Conservation (phyloP, 2,113 vertebrate species). For the Myocastor coypus region DNA sequence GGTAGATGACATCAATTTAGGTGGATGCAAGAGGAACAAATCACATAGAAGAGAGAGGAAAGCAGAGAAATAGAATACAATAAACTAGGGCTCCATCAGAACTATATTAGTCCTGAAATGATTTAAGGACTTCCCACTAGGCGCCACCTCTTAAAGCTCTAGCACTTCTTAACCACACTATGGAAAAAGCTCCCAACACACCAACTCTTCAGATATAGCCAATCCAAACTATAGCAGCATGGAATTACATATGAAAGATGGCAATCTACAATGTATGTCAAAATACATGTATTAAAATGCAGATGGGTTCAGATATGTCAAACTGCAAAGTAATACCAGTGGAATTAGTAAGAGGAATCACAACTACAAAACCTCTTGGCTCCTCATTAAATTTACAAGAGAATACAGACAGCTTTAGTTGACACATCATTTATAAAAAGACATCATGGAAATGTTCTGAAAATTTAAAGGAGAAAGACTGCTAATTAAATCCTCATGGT, state of each 20-base stretch:
- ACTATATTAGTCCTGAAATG: background rate
- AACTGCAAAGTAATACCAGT: background rate
- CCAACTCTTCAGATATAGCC: background rate
- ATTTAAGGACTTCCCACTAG: background rate
- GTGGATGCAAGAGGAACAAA: background rate
- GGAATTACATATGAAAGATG: background rate
- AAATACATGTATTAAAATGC: slow-evolving; percentile 31
- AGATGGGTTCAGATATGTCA: slow-evolving; percentile 11
- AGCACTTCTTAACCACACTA: background rate
- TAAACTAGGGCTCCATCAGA: background rate
- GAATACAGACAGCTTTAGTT: background rate
- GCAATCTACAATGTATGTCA: background rate
- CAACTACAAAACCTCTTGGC: background rate
- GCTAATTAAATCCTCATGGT: background rate
- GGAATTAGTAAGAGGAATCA: background rate
- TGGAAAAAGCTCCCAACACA: background rate
- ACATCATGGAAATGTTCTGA: background rate
- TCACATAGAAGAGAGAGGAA: background rate
- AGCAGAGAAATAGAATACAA: background rate
- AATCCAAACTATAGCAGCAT: background rate
- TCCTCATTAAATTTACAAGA: slow-evolving; percentile 56
- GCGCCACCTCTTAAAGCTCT: background rate
- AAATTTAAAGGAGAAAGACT: slow-evolving; percentile 14
- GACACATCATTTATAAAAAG: slow-evolving; percentile 13
- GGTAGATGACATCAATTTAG: background rate